phyloP scores from a whole-genome alignment of 2,797 vertebrate genomes.

The Schizothorax lantsangensis region DNA sequence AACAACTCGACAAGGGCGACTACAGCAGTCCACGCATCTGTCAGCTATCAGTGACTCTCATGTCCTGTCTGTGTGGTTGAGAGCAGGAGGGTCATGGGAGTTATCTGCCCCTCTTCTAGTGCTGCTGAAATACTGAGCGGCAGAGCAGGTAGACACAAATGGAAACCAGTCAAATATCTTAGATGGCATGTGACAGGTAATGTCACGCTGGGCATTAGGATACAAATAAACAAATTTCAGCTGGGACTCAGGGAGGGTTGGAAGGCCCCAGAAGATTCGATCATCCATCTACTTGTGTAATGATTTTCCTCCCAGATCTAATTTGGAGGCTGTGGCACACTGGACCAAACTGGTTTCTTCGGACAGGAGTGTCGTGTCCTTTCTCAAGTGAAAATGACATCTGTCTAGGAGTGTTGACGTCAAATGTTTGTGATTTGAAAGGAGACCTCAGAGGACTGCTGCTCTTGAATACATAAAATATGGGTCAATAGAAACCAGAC shows the following conservation, averaged over 20 bases:
- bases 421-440: constrained; percentile 19
- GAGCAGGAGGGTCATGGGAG: not conserved
- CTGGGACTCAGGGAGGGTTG: not conserved
- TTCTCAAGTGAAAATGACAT: constrained; percentile 31
- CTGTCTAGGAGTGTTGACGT: constrained; percentile 17
- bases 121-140: constrained; percentile 27
- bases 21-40: constrained; percentile 16
- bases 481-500: not conserved
- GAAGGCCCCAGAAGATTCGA: constrained; percentile 23
- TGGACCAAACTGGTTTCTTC: not conserved
- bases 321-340: constrained; percentile 18
- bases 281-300: constrained; percentile 14
- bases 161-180: not conserved
- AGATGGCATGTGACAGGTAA: constrained; percentile 37
- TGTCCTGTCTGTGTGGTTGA: not conserved
- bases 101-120: constrained; percentile 27
- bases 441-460: not conserved
- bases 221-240: constrained; percentile 50
- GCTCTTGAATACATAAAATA: constrained; percentile 13
- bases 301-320: constrained; percentile 34
- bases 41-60: constrained; percentile 13
- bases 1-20: constrained; percentile 1
- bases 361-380: constrained; percentile 16
- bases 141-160: constrained; percentile 10
- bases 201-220: constrained; percentile 26